A percentile compares a stretch with the other conserved stretches of the same genome.
These are phyloP conservation scores for Onthophagus taurus DNA, from an alignment of 1,140 invertebrate species.

Conservation along the genomic window DNA sequence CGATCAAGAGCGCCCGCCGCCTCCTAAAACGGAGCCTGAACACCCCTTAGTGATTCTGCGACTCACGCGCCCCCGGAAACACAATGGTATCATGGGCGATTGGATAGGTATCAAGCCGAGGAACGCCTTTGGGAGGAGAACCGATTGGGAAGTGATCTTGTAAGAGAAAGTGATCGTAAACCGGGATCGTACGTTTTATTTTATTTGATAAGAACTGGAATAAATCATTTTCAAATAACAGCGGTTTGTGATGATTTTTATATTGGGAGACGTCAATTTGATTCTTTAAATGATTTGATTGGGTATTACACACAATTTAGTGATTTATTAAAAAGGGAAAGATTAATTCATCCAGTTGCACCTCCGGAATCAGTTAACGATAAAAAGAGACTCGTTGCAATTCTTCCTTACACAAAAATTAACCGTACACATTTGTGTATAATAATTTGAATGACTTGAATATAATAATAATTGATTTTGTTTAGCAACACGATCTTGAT, in stretches of 20 bases:
- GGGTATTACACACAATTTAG: slow-evolving; percentile 94
- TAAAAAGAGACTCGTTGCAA: slow-evolving; percentile 81
- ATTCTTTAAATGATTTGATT: slow-evolving; percentile 87
- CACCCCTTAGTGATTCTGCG: slow-evolving; percentile 46
- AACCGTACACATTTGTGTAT: no score
- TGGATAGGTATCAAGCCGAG: slow-evolving; percentile 79
- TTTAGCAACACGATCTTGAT: no score
- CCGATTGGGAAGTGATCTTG: slow-evolving; percentile 83
- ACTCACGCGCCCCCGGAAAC: slow-evolving; percentile 54
- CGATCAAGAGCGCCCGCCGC: slow-evolving; percentile 48
- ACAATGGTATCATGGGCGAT: slow-evolving; percentile 50
- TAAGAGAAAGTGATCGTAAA: slow-evolving; percentile 89
- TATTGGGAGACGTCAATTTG: slow-evolving; percentile 89
- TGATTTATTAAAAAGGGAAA: slow-evolving; percentile 87
- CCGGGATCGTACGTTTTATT: slow-evolving; percentile 93
- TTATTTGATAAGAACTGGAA: slow-evolving; percentile 84
- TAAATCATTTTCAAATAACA: slow-evolving; percentile 96
- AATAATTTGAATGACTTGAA: no score
- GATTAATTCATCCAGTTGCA: slow-evolving; percentile 81
- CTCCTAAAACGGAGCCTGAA: slow-evolving; percentile 30
- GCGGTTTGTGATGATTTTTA: slow-evolving; percentile 95
- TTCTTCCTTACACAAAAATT: slow-evolving; percentile 95
- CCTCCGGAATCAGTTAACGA: slow-evolving; percentile 94
- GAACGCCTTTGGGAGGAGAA: slow-evolving; percentile 71
- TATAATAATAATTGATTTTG: no score